Percentiles rank a stretch among this genome's conserved stretches.
These are phyloP conservation scores for Aegypius monachus DNA, from an alignment of 2,113 vertebrate species.

Conservation along the genomic window DNA sequence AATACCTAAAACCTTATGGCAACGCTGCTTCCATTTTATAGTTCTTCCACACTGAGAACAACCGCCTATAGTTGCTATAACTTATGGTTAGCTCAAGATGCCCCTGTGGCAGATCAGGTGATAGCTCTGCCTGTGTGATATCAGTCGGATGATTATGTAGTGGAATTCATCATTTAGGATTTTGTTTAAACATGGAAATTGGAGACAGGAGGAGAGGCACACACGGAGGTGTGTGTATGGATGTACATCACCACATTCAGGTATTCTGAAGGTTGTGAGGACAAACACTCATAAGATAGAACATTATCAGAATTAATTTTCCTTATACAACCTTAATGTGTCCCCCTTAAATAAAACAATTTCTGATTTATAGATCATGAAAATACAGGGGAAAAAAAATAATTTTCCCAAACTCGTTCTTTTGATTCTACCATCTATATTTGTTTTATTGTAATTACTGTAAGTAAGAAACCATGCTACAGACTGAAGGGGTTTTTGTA, in stretches of 20 bases:
- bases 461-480: not conserved
- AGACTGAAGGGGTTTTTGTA: not conserved
- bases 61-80: not conserved
- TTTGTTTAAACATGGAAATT: not conserved
- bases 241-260: not conserved
- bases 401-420: not conserved
- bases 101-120: not conserved
- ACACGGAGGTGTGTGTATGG: fast-evolving
- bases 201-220: not conserved
- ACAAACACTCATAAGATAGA: not conserved
- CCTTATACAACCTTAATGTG: not conserved
- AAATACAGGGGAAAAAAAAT: not conserved
- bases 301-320: not conserved
- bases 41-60: not conserved
- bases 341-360: not conserved
- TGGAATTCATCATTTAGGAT: not conserved
- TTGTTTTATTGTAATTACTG: not conserved
- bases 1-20: not conserved
- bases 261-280: not conserved
- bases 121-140: not conserved
- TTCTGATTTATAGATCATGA: not conserved
- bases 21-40: not conserved
- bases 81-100: not conserved
- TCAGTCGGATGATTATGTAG: not conserved
- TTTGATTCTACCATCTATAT: not conserved